A percentile compares a stretch with the other conserved stretches of the same genome.
Conservation (phyloP, 2,888 invertebrate species). For the Athripsodes cinereus region DNA sequence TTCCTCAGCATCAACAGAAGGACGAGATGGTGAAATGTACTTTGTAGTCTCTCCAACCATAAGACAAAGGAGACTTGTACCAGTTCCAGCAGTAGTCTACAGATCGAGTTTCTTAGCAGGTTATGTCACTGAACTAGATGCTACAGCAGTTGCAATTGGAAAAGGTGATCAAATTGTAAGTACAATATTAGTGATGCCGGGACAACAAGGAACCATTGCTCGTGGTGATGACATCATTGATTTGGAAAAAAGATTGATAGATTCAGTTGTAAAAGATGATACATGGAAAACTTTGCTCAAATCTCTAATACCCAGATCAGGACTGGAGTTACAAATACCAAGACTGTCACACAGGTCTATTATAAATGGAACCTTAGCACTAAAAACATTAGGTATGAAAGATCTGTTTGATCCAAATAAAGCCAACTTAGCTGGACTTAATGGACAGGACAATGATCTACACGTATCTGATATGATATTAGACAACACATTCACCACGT, state of each 20-base stretch:
- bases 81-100: slow-evolving; percentile 78
- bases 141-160: slow-evolving; percentile 75
- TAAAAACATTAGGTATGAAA: slow-evolving; percentile 75
- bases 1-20: slow-evolving; percentile 63
- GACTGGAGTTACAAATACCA: slow-evolving; percentile 77
- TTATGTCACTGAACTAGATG: slow-evolving; percentile 78
- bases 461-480: slow-evolving; percentile 80
- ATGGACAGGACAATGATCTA: slow-evolving; percentile 71
- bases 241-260: slow-evolving; percentile 64
- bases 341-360: slow-evolving; percentile 78
- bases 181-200: slow-evolving; percentile 77
- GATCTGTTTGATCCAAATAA: slow-evolving; percentile 69
- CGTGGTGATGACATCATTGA: slow-evolving; percentile 73
- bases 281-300: slow-evolving; percentile 70
- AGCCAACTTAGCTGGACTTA: slow-evolving; percentile 78
- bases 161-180: slow-evolving; percentile 65
- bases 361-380: slow-evolving; percentile 71
- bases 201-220: slow-evolving; percentile 74
- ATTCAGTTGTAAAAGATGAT: slow-evolving; percentile 59
- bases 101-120: slow-evolving; percentile 73
- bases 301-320: slow-evolving; percentile 66
- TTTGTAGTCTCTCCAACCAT: slow-evolving; percentile 78
- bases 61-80: slow-evolving; percentile 71
- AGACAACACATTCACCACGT: slow-evolving; percentile 77
- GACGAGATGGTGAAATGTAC: slow-evolving; percentile 80